These are phyloP conservation scores for Montifringilla adamsi DNA, from an alignment of 2,113 vertebrate genomes.

Conservation along the genomic window DNA sequence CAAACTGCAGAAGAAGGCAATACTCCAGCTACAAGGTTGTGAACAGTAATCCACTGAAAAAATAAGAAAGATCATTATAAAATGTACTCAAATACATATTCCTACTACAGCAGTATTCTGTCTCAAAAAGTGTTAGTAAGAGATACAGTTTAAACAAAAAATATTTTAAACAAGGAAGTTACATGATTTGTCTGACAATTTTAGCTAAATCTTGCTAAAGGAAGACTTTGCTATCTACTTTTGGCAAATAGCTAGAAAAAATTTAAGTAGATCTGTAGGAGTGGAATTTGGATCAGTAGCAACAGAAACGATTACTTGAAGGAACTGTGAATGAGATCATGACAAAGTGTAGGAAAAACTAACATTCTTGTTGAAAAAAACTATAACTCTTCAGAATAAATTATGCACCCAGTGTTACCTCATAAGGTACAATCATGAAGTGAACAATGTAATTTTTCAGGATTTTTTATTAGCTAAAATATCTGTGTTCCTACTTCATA, in stretches of 20 bases:
- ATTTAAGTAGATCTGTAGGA: neutral
- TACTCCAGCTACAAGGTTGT: neutral
- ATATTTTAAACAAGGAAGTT: neutral
- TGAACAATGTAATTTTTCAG: neutral
- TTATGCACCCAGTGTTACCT: neutral
- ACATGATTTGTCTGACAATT: neutral
- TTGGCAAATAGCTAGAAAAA: neutral
- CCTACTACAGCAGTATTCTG: neutral
- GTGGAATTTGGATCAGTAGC: neutral
- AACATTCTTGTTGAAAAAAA: neutral
- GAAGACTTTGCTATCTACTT: neutral
- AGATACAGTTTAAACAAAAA: neutral
- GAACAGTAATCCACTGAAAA: neutral
- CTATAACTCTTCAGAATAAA: neutral
- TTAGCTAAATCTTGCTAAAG: neutral
- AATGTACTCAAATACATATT: neutral
- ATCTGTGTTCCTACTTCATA: neutral
- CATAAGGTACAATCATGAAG: neutral
- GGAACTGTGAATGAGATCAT: neutral
- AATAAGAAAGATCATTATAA: neutral
- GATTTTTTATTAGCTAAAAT: neutral
- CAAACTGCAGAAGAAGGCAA: neutral
- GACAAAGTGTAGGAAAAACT: neutral
- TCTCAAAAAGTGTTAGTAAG: neutral
- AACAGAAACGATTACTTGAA: neutral